phyloP scores from a whole-genome alignment of 2,797 vertebrate genomes.

The Acrossocheilus wenchowensis region DNA sequence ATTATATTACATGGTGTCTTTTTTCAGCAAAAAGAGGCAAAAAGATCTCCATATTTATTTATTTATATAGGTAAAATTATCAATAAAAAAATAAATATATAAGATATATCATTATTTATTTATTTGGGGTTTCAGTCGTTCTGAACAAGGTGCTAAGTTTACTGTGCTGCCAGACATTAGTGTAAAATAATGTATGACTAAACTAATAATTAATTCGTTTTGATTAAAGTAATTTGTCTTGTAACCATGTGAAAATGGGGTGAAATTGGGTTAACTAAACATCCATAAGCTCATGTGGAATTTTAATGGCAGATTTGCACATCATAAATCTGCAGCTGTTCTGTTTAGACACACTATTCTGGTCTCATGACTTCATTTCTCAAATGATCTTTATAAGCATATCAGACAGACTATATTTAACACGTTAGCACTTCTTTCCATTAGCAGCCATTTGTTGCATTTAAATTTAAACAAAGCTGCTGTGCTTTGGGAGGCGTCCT shows the following conservation, averaged over 20 bases:
- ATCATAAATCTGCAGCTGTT: constrained; percentile 7
- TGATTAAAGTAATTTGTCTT: not conserved
- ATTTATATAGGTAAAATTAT: not conserved
- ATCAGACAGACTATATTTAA: constrained; percentile 25
- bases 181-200: not conserved
- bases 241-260: not conserved
- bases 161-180: not conserved
- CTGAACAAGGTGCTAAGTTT: not conserved
- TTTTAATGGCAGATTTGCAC: not conserved
- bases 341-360: not conserved
- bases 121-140: too few relatives aligned
- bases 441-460: not conserved
- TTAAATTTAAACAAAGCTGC: not conserved
- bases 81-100: not conserved
- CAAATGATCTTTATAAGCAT: not conserved
- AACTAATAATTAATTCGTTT: not conserved
- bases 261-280: not conserved
- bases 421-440: constrained; percentile 32
- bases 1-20: not conserved
- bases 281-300: not conserved
- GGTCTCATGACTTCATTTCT: not conserved
- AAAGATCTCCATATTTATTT: not conserved
- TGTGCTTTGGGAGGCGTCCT: not conserved
- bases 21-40: not conserved
- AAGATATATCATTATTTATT: too few relatives aligned